phyloP scores from a whole-genome alignment of 2,797 vertebrate species.

The Crocodylus rhombifer region DNA sequence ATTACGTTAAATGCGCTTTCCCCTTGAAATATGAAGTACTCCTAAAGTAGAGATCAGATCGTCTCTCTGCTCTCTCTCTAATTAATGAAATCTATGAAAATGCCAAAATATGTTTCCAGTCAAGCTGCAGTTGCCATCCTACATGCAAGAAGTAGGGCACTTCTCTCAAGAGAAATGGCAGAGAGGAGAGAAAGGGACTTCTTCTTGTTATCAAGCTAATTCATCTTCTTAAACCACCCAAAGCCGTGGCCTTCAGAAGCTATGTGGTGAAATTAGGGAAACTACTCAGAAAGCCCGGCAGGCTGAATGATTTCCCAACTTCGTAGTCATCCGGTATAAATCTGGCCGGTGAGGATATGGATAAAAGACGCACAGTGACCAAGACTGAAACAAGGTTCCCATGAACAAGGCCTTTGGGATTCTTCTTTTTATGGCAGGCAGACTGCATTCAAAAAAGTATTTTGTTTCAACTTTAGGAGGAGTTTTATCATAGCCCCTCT shows the following conservation, averaged over 20 bases:
- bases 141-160: slow-evolving; percentile 1
- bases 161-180: slow-evolving; percentile 35
- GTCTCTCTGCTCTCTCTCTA: slow-evolving; percentile 14
- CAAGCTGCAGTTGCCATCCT: slow-evolving; percentile 35
- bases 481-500: background rate
- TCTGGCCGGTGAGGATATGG: background rate
- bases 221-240: slow-evolving; percentile 18
- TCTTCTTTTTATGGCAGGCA: background rate
- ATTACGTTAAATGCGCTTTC: background rate
- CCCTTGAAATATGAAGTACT: accelerated
- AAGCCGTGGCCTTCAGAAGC: slow-evolving; percentile 34
- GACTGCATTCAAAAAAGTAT: background rate
- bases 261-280: background rate
- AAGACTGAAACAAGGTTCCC: background rate
- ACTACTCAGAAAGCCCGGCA: background rate
- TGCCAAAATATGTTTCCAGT: slow-evolving; percentile 53
- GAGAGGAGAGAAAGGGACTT: slow-evolving; percentile 32
- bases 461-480: background rate
- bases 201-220: slow-evolving; percentile 44
- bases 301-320: slow-evolving; percentile 40
- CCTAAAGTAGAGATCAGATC: background rate
- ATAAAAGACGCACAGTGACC: background rate
- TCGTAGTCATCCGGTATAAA: background rate
- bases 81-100: background rate
- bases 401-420: background rate